These are phyloP conservation scores for Eudemis profundana DNA, from an alignment of 2,888 invertebrate species.

Conservation along the genomic window DNA sequence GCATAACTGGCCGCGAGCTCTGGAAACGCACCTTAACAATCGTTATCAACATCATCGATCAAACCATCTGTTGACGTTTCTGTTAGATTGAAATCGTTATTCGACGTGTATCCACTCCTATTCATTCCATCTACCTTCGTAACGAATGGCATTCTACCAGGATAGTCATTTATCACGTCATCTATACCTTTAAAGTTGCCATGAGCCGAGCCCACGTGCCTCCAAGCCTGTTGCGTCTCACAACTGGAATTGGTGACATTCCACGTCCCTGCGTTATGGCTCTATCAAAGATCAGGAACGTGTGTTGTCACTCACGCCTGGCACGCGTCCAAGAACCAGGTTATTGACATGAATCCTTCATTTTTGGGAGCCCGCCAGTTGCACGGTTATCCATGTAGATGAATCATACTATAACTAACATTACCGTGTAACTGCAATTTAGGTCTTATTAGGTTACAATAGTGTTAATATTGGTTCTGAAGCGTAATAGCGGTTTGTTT, in stretches of 20 bases:
- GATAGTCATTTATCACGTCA: too few species aligned
- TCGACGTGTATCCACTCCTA: too few species aligned
- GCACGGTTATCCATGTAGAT: conserved; percentile 8
- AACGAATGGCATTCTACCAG: too few species aligned
- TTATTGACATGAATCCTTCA: conserved; percentile 50
- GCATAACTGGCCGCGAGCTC: too few species aligned
- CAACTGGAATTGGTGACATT: conserved; percentile 11
- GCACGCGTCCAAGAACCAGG: conserved; percentile 54
- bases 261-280: background rate
- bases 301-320: conserved; percentile 53
- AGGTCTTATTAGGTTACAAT: conserved; percentile 6
- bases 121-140: too few species aligned
- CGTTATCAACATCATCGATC: too few species aligned
- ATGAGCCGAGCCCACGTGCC: background rate
- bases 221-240: conserved; percentile 3
- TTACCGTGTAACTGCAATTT: background rate
- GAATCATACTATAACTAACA: conserved; percentile 2
- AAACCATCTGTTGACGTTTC: too few species aligned
- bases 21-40: too few species aligned
- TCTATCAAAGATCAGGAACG: conserved; percentile 48
- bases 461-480: background rate
- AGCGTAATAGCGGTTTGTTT: background rate
- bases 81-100: too few species aligned
- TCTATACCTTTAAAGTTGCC: background rate
- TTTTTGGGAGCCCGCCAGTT: conserved; percentile 50